These are phyloP conservation scores for Pampusana beccarii DNA, from an alignment of 2,113 vertebrate species.

Conservation along the genomic window DNA sequence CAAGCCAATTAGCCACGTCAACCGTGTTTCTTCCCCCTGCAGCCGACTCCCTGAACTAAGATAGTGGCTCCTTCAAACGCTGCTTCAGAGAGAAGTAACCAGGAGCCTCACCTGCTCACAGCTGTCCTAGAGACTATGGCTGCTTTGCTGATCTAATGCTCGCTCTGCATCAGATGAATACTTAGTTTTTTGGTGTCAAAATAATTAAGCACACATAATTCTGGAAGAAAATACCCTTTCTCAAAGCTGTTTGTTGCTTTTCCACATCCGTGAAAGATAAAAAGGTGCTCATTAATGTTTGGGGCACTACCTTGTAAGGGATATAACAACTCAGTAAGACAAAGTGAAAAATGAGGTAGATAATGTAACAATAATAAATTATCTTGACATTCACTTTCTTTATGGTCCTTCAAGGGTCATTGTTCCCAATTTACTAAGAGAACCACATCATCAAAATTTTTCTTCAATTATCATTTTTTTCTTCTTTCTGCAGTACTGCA, in stretches of 20 bases:
- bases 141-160: neutral
- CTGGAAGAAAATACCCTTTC: neutral
- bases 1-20: neutral
- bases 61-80: neutral
- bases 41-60: neutral
- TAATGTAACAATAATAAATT: constrained; percentile 87
- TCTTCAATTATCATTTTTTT: constrained; percentile 83
- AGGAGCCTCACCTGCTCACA: neutral
- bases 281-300: constrained; percentile 71
- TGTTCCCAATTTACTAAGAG: constrained; percentile 87
- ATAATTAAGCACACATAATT: neutral
- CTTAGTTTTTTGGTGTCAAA: neutral
- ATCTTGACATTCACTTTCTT: constrained; percentile 88
- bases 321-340: constrained; percentile 74
- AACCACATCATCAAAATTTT: constrained; percentile 85
- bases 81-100: neutral
- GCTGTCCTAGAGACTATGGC: neutral
- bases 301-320: constrained; percentile 68
- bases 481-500: constrained; percentile 53
- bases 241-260: constrained; percentile 16
- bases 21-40: neutral
- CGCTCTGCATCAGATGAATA: neutral
- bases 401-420: constrained; percentile 88
- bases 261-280: neutral
- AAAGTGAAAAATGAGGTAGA: constrained; percentile 80